Evolutionary conservation across 2,113 vertebrate species (phyloP).

Genomic region (Irena cyanogastra): DNA sequence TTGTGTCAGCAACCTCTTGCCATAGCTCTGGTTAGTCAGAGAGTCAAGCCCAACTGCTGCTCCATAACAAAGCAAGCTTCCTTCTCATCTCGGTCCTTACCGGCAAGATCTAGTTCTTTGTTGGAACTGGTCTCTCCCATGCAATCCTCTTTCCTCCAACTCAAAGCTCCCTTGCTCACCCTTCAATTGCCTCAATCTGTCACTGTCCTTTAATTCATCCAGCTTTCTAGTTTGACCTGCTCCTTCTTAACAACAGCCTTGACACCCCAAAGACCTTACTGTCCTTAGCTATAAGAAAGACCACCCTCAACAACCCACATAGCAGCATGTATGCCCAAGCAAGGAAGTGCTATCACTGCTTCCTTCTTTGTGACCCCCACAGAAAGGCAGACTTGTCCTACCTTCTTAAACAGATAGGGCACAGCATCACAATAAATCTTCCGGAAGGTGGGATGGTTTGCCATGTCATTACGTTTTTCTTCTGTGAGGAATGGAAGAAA

Average conservation of each 20-base stretch:
- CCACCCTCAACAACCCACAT: not conserved
- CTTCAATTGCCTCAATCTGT: not conserved
- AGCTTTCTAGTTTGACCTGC: not conserved
- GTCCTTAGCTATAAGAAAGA: not conserved
- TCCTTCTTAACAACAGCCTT: not conserved
- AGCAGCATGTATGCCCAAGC: not conserved
- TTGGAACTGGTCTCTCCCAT: not conserved
- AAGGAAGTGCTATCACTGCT: not conserved
- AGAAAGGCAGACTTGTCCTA: constrained; percentile 6
- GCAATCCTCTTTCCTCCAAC: not conserved
- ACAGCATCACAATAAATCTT: constrained; percentile 80
- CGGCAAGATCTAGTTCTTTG: not conserved
- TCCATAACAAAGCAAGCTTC: not conserved
- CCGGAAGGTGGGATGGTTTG: constrained; percentile 78
- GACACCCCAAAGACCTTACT: not conserved
- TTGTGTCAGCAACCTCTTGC: not conserved
- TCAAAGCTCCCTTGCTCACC: not conserved
- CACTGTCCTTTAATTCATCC: not conserved
- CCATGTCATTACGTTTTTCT: constrained; percentile 75
- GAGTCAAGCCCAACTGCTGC: not conserved
- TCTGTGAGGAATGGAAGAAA: constrained; percentile 6
- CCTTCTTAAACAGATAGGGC: constrained; percentile 84
- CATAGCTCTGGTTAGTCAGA: not conserved
- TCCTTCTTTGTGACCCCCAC: not conserved
- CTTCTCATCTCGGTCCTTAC: not conserved